Base-by-base conservation (phyloP, 2,888 invertebrate genomes). In the Megamerina dolium region DNA sequence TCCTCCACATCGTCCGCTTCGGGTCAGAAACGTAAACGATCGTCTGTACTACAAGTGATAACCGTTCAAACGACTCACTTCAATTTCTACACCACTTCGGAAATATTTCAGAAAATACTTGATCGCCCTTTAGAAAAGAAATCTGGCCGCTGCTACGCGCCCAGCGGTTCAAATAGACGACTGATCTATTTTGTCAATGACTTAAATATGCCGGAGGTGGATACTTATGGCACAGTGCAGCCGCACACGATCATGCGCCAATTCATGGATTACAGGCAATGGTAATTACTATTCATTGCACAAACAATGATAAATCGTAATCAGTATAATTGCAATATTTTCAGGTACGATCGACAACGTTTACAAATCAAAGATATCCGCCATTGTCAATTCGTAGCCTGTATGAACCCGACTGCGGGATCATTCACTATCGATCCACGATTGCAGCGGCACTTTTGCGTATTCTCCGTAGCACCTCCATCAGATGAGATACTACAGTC, bases 371-470 rank as follows among this genome's bases (percentile, higher is more conserved):
- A 94, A 70, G 94, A 95, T 46, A 90, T 96, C 56, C 85, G 87
- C 49, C 90, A 93, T 66, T 89, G 92, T 40, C 94, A 94, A 75
- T 95, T 93, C 67, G 83, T 92, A 18, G 87, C 93, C 5, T 90
- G 89, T 68, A 95, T 96, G 95, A 95, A 95, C 72, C 96, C 95
- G 0, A 93, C 94, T 0, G 89, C 94, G 13, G 96, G 96, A n/a
- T 91, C 90, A 41, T 95, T 95, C 64, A 91, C 90, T 20, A 93
- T 96, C 47, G 90, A 94, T 74, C 81, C 93, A 0, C 79, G 96
- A 10, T 76, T 96, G 8, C 93, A 94, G 66, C 74, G 91, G 39
- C 90, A 91, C 64, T 91, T 91, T 67, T 85, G 85, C 55, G 86
- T 87, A 1, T 90, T 90, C 64, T 86, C 90, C 20, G 82, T 90